Percentiles rank a stretch among this genome's conserved stretches.
phyloP scores from a whole-genome alignment of 64 coral and sea anemone species.

The Stichodactyla helianthus region DNA sequence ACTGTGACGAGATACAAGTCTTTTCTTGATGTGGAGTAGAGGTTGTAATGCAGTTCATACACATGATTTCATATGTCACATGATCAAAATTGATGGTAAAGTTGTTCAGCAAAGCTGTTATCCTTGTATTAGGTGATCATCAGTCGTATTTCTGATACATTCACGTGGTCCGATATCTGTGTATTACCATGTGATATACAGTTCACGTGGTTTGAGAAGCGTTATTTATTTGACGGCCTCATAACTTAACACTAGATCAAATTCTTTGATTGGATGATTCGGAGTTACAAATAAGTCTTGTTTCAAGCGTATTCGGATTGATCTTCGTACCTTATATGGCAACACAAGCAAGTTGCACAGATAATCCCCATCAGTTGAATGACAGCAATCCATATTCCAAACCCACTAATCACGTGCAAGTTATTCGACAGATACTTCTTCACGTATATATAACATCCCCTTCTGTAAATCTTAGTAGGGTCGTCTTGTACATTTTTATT shows the following conservation, averaged over 20 bases:
- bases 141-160: too few species aligned
- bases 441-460: constrained; percentile 88
- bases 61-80: too few species aligned
- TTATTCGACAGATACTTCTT: constrained; percentile 93
- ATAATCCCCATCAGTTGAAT: constrained; percentile 92
- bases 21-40: too few species aligned
- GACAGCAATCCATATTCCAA: constrained; percentile 92
- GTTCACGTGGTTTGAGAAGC: too few species aligned
- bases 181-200: too few species aligned
- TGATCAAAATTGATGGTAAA: too few species aligned
- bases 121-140: too few species aligned
- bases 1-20: too few species aligned
- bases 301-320: background rate
- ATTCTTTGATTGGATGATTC: background rate
- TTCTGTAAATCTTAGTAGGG: constrained; percentile 51
- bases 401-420: constrained; percentile 81
- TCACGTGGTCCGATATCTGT: too few species aligned
- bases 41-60: too few species aligned
- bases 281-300: background rate
- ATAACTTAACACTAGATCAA: background rate
- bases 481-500: constrained; percentile 39
- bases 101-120: too few species aligned
- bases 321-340: constrained; percentile 50
- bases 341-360: constrained; percentile 86
- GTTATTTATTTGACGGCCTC: too few species aligned